Evolutionary conservation across 1,140 invertebrate species (phyloP).

Genomic region (Zophobas morio): DNA sequence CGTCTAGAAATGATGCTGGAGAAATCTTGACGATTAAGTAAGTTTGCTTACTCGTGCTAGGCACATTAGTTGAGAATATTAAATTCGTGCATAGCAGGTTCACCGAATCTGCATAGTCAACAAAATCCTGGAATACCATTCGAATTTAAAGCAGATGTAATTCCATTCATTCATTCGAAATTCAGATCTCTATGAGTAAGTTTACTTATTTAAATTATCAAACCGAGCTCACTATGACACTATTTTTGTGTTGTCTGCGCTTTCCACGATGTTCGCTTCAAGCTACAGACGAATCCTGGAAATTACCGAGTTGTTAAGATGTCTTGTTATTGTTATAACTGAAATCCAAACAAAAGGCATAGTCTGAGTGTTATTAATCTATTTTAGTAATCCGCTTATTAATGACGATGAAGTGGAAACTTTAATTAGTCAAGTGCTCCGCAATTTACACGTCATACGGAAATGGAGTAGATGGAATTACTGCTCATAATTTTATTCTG

Average conservation of each 20-base stretch:
- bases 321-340: not conserved
- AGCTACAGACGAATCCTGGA: not conserved
- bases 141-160: constrained; percentile 48
- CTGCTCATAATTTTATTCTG: not conserved
- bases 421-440: constrained; percentile 29
- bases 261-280: not conserved
- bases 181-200: constrained; percentile 41
- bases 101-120: constrained; percentile 46
- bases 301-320: constrained; percentile 4
- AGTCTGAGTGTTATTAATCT: constrained; percentile 19
- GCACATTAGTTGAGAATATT: constrained; percentile 45
- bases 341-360: constrained; percentile 5
- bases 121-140: constrained; percentile 41
- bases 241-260: constrained; percentile 26
- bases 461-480: not conserved
- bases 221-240: constrained; percentile 26
- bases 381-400: constrained; percentile 17
- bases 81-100: constrained; percentile 45
- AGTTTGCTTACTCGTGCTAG: constrained; percentile 38
- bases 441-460: constrained; percentile 11
- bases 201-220: constrained; percentile 45
- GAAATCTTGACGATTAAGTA: constrained; percentile 39
- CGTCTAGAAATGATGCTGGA: constrained; percentile 28
- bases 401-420: constrained; percentile 33
- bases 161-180: constrained; percentile 40